Evolutionary conservation across 2,888 invertebrate species (phyloP), one percentile per base, ranked within the genome.

Genomic region (Eupithecia vulgata): DNA sequence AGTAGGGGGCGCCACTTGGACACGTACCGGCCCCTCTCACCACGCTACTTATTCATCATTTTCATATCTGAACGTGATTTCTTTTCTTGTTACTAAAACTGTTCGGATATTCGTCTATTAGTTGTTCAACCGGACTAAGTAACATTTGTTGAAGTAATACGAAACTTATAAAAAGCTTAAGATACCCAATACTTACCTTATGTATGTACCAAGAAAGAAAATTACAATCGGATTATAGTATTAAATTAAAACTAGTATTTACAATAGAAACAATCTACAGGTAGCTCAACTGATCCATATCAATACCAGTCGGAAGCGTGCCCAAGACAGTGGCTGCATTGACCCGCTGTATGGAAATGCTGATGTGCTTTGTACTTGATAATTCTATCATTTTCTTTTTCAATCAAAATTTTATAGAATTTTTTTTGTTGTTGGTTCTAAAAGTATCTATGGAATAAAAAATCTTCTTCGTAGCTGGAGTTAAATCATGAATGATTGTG

Each of bases 11-110:
- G 79, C 88, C 90, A 91, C 91, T 93, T 91, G 91, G 91, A 91
- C 93, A 93, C 93, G 92, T 92, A 90, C 68, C 83, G 84, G 80
- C 76, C 85, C 84, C 85, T 83, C 80, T 82, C 83, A 82, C 82
- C 83, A 81, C 82, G 84, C 87, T 88, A 90, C 91, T 92, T 91
- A 91, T 88, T 91, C 91, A 91, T 92, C 92, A 91, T 92, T 92
- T 93, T 89, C 87, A 89, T 90, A 90, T 92, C 92, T 90, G 89
- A 91, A 92, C 91, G 90, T 91, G 92, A 92, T 94, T 92, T 91
- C 88, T 89, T 91, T 91, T 88, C 88, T 84, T 83, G 84, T 86
- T 87, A 88, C 87, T 65, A 85, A 81, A 84, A 81, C 77, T 83
- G 85, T 89, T 21, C 21, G 2, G 48, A 8, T n/a, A n/a, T 3